Evolutionary conservation across 2,888 invertebrate species (phyloP).

Genomic region (Philereme vetulata): DNA sequence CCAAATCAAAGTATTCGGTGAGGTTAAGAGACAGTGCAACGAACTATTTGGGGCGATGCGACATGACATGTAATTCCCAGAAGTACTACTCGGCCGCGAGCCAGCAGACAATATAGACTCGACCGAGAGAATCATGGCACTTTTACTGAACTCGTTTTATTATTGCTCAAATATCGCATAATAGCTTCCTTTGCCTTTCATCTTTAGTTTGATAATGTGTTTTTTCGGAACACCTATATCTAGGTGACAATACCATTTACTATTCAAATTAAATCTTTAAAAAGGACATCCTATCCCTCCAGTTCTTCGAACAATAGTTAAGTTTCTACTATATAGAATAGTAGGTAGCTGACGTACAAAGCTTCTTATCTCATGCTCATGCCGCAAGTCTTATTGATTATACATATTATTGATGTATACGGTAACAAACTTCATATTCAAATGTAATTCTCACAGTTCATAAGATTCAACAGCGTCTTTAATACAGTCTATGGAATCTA

Average conservation of each 20-base stretch:
- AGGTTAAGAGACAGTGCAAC: conserved; percentile 57
- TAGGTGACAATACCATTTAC: no score
- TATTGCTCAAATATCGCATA: conserved; percentile 6
- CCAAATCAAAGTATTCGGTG: conserved; percentile 12
- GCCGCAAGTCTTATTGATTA: no score
- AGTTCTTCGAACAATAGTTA: no score
- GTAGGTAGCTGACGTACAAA: no score
- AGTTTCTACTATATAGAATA: no score
- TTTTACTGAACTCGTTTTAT: conserved; percentile 34
- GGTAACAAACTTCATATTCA: not conserved
- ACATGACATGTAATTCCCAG: conserved; percentile 64
- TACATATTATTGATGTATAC: no score
- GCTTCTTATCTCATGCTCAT: no score
- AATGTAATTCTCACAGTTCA: conserved; percentile 5
- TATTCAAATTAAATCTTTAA: no score
- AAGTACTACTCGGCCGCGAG: conserved; percentile 54
- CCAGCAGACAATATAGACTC: conserved; percentile 41
- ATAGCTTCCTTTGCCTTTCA: conserved; percentile 15
- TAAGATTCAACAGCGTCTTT: not conserved
- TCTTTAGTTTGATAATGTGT: not conserved
- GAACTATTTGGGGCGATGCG: conserved; percentile 70
- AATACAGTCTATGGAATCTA: not conserved
- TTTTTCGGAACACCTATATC: no score
- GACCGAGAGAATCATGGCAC: conserved; percentile 35
- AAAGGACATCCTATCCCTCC: no score